Conservation (phyloP, 2,888 invertebrate genomes). For the Acanthosepion esculentum region DNA sequence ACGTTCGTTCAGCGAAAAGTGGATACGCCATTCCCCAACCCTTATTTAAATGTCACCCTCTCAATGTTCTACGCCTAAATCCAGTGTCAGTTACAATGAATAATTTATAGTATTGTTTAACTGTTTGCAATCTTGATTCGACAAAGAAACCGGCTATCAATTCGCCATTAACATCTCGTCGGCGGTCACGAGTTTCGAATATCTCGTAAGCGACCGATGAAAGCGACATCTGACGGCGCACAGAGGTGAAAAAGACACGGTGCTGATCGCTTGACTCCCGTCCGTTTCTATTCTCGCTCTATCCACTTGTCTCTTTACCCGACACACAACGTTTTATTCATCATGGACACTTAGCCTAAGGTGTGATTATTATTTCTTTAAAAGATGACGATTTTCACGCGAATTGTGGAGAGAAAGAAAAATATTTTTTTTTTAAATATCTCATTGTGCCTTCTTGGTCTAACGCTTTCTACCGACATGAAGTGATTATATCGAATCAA, state of each 20-base stretch:
- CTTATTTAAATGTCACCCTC: no score
- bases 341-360: neutral
- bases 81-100: conserved; percentile 12
- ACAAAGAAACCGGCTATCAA: neutral
- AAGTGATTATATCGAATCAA: no score
- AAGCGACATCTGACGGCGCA: conserved; percentile 5
- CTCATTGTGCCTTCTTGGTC: no score
- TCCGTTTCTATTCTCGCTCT: neutral
- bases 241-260: neutral
- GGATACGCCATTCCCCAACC: no score
- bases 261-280: neutral
- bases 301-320: neutral
- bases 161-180: conserved; percentile 12
- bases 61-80: neutral
- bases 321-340: neutral
- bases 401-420: neutral
- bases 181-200: neutral
- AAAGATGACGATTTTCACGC: neutral
- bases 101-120: neutral
- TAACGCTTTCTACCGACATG: no score
- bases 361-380: neutral
- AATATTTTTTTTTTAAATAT: no score
- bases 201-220: conserved; percentile 33
- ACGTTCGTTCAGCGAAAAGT: no score
- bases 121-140: neutral